A percentile compares a stretch with the other conserved stretches of the same genome.
Evolutionary conservation across 2,888 invertebrate species (phyloP).

Genomic region (Poecilus cupreus): DNA sequence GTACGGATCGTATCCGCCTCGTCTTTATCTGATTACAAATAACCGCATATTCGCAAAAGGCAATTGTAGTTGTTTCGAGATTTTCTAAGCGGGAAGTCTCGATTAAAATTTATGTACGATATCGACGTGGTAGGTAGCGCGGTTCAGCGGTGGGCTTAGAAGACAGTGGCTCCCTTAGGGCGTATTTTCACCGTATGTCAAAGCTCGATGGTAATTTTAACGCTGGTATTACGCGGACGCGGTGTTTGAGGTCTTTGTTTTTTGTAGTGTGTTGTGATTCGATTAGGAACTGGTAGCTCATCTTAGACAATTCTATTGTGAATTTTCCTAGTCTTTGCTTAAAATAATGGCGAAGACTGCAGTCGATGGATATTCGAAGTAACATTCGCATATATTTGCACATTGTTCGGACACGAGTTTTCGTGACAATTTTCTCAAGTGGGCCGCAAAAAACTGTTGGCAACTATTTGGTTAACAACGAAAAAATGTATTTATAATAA

Average conservation of each 20-base stretch:
- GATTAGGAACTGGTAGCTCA: constrained; percentile 5
- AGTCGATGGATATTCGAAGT: too few relatives aligned
- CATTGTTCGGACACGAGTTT: too few relatives aligned
- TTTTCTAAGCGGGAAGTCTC: constrained; percentile 25
- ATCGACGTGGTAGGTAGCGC: constrained; percentile 1
- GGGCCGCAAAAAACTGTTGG: too few relatives aligned
- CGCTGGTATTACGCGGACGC: background rate
- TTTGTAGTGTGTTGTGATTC: background rate
- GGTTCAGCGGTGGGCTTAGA: background rate
- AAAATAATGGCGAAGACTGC: too few relatives aligned
- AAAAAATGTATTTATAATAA: too few relatives aligned
- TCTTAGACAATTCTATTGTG: background rate
- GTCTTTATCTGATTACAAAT: constrained; percentile 25
- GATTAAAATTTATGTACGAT: constrained; percentile 8
- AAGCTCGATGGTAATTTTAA: constrained; percentile 24
- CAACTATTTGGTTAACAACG: too few relatives aligned
- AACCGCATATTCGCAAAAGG: constrained; percentile 6
- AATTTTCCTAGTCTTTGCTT: too few relatives aligned
- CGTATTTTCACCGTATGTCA: constrained; percentile 14
- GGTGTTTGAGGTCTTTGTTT: background rate
- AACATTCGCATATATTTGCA: too few relatives aligned
- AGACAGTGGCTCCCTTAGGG: background rate
- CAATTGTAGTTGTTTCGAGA: background rate
- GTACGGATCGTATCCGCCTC: background rate
- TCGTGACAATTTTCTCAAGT: too few relatives aligned